Evolutionary conservation across 2,113 vertebrate species (phyloP).

Genomic region (Vidua chalybeata): DNA sequence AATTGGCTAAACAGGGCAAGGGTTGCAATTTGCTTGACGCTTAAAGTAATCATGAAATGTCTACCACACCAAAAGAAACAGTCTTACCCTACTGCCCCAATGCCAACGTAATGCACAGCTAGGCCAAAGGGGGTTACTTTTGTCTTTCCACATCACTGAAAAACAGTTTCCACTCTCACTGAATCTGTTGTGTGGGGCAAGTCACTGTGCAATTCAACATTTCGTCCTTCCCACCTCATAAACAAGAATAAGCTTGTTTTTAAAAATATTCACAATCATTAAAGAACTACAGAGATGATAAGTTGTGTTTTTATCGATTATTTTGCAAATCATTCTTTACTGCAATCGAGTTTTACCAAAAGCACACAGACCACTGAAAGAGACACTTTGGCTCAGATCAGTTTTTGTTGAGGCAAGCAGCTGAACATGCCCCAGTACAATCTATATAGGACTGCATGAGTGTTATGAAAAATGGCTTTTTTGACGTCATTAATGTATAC

Average conservation of each 20-base stretch:
- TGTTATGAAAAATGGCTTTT: not conserved
- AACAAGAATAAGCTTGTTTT: not conserved
- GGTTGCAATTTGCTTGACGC: not conserved
- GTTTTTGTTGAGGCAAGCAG: not conserved
- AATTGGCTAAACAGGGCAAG: not conserved
- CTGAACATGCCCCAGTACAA: not conserved
- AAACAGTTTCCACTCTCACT: not conserved
- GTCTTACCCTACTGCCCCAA: fast-evolving
- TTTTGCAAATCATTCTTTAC: not conserved
- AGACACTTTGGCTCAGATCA: not conserved
- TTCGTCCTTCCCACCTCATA: not conserved
- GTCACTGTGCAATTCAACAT: not conserved
- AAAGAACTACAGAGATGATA: not conserved
- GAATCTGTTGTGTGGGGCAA: not conserved
- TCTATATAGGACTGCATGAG: not conserved
- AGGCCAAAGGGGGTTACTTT: not conserved
- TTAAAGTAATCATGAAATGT: not conserved
- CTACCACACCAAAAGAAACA: not conserved
- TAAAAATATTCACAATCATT: not conserved
- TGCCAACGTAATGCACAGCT: not conserved
- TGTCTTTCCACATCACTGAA: not conserved
- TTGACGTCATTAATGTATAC: not conserved
- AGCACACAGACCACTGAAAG: not conserved
- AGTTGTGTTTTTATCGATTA: not conserved
- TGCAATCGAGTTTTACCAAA: not conserved